These are phyloP conservation scores for Tragulus kanchil DNA, from an alignment of 2,113 vertebrate species.

Conservation along the genomic window DNA sequence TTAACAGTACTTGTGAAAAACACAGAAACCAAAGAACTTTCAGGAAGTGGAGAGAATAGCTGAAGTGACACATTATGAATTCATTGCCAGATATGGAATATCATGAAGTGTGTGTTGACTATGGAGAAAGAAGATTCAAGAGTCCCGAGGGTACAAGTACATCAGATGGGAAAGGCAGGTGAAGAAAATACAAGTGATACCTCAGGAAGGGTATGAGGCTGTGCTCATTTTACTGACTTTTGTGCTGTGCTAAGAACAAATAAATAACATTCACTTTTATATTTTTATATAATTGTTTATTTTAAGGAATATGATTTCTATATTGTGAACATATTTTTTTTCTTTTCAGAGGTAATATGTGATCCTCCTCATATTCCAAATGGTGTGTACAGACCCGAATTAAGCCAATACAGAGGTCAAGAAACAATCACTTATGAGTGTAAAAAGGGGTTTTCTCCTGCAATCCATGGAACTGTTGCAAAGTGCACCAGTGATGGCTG, in stretches of 20 bases:
- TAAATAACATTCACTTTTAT: background rate
- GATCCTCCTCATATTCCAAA: constrained; percentile 74
- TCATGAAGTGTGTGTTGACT: no score
- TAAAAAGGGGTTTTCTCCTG: constrained; percentile 52
- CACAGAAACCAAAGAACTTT: background rate
- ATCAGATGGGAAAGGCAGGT: background rate
- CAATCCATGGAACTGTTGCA: accelerated
- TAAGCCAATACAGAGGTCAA: constrained; percentile 3
- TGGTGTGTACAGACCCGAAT: constrained; percentile 66
- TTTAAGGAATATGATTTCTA: background rate
- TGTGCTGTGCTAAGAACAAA: background rate
- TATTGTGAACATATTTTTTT: background rate
- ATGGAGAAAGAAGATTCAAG: background rate
- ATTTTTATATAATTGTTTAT: background rate
- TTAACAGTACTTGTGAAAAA: background rate
- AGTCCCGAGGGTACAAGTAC: background rate
- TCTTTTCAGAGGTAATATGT: constrained; percentile 78
- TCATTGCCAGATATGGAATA: background rate
- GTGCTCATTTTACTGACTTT: background rate
- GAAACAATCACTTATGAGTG: constrained; percentile 65
- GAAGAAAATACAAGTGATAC: background rate
- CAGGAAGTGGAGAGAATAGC: background rate
- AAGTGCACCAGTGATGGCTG: constrained; percentile 82
- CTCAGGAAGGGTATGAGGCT: background rate
- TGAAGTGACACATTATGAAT: background rate